These are phyloP conservation scores for Spheniscus humboldti DNA, from an alignment of 2,797 vertebrate species.

Conservation along the genomic window DNA sequence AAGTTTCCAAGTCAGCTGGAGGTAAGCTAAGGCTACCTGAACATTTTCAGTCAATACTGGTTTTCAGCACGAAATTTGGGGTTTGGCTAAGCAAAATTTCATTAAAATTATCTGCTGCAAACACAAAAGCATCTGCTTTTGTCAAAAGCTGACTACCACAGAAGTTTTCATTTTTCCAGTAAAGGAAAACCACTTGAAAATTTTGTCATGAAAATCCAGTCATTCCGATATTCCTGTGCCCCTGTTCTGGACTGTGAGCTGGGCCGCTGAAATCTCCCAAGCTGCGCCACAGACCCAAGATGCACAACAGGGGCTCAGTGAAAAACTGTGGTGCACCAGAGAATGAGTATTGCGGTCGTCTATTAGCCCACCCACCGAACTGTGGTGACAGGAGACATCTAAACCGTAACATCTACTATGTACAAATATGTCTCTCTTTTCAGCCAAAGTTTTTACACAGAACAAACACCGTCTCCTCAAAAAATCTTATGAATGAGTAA, in stretches of 20 bases:
- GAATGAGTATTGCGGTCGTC: background rate
- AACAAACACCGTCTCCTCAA: background rate
- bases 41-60: background rate
- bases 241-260: background rate
- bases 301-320: background rate
- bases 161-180: background rate
- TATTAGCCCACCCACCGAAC: background rate
- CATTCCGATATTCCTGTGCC: background rate
- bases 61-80: background rate
- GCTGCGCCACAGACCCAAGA: background rate
- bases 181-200: background rate
- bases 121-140: background rate
- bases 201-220: background rate
- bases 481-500: background rate
- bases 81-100: background rate
- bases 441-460: background rate
- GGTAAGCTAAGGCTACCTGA: background rate
- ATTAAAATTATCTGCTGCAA: background rate
- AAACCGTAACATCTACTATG: background rate
- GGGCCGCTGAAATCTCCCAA: background rate
- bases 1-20: background rate
- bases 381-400: background rate
- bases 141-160: background rate
- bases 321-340: background rate
- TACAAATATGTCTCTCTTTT: background rate